phyloP scores from a whole-genome alignment of 2,797 vertebrate genomes.

The Rhyacichthys aspro region DNA sequence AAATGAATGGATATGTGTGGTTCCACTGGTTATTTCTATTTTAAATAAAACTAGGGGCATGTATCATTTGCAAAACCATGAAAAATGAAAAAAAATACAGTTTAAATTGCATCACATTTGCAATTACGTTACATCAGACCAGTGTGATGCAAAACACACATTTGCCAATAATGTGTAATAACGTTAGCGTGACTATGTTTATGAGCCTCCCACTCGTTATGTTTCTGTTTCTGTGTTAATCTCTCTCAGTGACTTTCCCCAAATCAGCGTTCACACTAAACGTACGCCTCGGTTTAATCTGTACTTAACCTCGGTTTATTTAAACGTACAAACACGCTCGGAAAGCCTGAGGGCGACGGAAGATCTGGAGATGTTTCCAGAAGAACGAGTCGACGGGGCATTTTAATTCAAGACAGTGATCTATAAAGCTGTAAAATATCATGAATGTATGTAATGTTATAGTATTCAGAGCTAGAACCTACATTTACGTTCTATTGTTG shows the following conservation, averaged over 20 bases:
- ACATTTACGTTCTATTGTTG: too few relatives aligned
- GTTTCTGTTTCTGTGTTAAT: constrained; percentile 50
- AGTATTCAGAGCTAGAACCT: too few relatives aligned
- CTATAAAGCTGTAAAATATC: too few relatives aligned
- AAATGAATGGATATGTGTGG: not conserved
- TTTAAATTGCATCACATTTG: constrained; percentile 31
- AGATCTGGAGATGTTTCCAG: not conserved
- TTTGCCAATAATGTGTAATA: constrained; percentile 33
- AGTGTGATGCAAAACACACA: constrained; percentile 43
- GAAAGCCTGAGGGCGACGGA: not conserved
- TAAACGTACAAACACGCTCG: not conserved
- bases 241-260: constrained; percentile 40
- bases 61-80: constrained; percentile 14
- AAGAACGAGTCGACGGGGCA: not conserved
- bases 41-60: too few relatives aligned
- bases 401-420: too few relatives aligned
- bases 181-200: constrained; percentile 28
- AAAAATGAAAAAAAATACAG: constrained; percentile 11
- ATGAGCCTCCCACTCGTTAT: constrained; percentile 55
- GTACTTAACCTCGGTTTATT: not conserved
- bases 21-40: too few relatives aligned
- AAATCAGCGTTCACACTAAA: not conserved
- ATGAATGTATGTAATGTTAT: too few relatives aligned
- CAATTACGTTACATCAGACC: constrained; percentile 44
- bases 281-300: not conserved